A percentile compares a stretch with the other conserved stretches of the same genome.
Conservation (phyloP, 2,113 vertebrate species). For the Phocoena phocoena region DNA sequence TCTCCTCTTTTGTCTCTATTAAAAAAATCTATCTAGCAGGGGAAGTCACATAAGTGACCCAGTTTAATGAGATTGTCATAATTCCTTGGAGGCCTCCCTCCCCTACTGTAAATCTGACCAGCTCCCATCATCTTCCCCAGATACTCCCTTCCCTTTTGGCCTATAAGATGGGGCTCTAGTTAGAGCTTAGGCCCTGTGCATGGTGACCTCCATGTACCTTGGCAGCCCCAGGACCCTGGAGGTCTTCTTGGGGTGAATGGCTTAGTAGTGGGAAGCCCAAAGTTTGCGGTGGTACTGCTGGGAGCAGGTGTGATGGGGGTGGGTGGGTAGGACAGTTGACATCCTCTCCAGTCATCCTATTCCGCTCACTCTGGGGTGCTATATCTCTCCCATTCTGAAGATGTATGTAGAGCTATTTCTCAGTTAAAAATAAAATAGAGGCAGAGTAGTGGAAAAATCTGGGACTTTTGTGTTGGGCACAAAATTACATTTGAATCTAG, state of each 20-base stretch:
- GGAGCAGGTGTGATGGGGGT: neutral
- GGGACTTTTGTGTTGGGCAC: neutral
- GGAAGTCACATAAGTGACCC: neutral
- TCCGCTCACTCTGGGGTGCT: neutral
- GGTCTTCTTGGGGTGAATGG: neutral
- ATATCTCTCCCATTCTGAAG: neutral
- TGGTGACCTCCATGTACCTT: neutral
- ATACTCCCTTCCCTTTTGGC: neutral
- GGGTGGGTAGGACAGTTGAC: neutral
- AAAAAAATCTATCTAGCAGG: neutral
- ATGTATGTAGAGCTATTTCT: neutral
- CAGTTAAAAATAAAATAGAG: neutral
- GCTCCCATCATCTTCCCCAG: neutral
- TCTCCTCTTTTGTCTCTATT: neutral
- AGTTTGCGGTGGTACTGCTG: neutral
- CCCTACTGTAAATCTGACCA: neutral
- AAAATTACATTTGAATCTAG: slow-evolving; percentile 21
- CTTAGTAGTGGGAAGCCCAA: neutral
- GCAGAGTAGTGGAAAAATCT: neutral
- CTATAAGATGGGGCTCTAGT: neutral
- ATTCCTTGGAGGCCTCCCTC: neutral
- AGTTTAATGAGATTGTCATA: neutral
- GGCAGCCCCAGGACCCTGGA: neutral
- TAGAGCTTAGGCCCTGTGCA: neutral
- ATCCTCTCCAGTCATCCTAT: neutral